Conservation (phyloP, 2,113 vertebrate genomes). For the Urocitellus parryii region DNA sequence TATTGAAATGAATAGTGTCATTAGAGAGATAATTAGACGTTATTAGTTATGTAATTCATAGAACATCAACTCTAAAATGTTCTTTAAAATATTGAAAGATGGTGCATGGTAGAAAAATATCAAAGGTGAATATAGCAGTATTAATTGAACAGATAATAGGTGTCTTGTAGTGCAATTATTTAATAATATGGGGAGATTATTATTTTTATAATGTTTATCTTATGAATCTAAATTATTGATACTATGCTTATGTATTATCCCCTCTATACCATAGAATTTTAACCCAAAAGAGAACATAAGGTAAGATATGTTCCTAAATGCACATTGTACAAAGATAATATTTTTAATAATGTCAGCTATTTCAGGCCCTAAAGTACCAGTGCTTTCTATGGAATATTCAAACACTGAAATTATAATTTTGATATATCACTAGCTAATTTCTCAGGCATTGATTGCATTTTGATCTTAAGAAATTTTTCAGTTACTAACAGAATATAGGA, state of each 20-base stretch:
- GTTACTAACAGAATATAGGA: not conserved
- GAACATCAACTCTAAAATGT: too few relatives aligned
- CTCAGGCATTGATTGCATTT: not conserved
- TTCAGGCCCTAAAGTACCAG: not conserved
- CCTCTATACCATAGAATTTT: not conserved
- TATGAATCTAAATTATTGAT: not conserved
- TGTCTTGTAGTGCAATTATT: not conserved
- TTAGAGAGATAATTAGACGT: too few relatives aligned
- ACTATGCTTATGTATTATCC: not conserved
- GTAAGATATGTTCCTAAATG: too few relatives aligned
- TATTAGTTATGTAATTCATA: too few relatives aligned
- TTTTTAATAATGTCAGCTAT: not conserved
- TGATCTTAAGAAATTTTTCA: not conserved
- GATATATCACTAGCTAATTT: not conserved
- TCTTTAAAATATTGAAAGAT: too few relatives aligned
- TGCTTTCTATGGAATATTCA: not conserved
- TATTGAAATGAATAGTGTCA: too few relatives aligned
- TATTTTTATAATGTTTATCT: not conserved
- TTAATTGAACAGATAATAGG: not conserved
- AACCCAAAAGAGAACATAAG: not conserved
- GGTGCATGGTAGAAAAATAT: too few relatives aligned
- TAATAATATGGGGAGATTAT: not conserved
- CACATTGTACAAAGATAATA: not conserved
- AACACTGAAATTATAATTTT: not conserved
- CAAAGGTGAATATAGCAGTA: not conserved